Base-by-base conservation (phyloP, 2,888 invertebrate species). In the Scelioninae gen. 2 region DNA sequence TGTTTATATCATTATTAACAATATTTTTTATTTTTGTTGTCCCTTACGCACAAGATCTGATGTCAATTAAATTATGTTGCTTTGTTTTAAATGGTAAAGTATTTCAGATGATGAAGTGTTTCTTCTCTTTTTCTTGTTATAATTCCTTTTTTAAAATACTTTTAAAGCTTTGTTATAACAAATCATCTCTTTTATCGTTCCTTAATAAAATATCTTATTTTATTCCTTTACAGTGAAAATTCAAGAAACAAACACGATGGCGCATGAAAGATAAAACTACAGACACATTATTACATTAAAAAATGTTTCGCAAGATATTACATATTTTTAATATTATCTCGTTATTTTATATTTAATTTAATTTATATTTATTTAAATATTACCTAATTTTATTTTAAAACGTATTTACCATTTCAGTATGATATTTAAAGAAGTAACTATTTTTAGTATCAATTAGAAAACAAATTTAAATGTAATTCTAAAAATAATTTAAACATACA, bases 251-350 rank as follows among this genome's bases (percentile, higher is more conserved):
- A 55, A 33, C 46, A 55, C 70, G 70, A 63, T 70, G 48, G 70
- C 70, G 25, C 63, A 50, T 63, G 48, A 63, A 63, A 70, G 22
- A 33, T 67, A 58, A 10, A 52, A 58, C n/a, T n/a, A n/a, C n/a
- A n/a, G n/a, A n/a, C n/a, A n/a, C n/a, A n/a, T n/a, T n/a, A n/a
- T n/a, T n/a, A n/a, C n/a, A n/a, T n/a, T n/a, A n/a, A n/a, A n/a
- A n/a, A n/a, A n/a, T n/a, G n/a, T n/a, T n/a, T n/a, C n/a, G n/a
- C n/a, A n/a, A n/a, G n/a, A n/a, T n/a, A n/a, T n/a, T n/a, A n/a
- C n/a, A n/a, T n/a, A n/a, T n/a, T n/a, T n/a, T n/a, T n/a, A n/a
- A n/a, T n/a, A n/a, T n/a, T n/a, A n/a, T n/a, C n/a, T n/a, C n/a
- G n/a, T n/a, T n/a, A n/a, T n/a, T n/a, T n/a, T n/a, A n/a, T n/a